Evolutionary conservation across 2,888 invertebrate genomes (phyloP).

Genomic region (Schizaphis graminum): DNA sequence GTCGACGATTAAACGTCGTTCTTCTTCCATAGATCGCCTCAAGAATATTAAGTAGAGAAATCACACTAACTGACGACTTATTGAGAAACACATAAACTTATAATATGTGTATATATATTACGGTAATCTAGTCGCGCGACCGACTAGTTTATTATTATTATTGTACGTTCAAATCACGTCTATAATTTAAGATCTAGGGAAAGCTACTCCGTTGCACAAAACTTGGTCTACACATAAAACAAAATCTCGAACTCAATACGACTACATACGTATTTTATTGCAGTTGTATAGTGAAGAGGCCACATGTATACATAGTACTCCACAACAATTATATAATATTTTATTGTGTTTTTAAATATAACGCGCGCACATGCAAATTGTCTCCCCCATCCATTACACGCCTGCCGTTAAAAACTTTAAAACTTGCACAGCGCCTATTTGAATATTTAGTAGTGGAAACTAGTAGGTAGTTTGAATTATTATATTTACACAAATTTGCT

Average conservation of each 20-base stretch:
- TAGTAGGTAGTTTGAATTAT: not conserved
- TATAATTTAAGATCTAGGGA: not conserved
- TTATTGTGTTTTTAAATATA: not conserved
- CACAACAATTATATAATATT: not conserved
- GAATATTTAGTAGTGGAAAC: not conserved
- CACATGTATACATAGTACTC: not conserved
- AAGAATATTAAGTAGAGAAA: slow-evolving; percentile 46
- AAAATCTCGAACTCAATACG: not conserved
- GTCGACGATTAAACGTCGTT: too few relatives aligned
- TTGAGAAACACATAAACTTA: slow-evolving; percentile 7
- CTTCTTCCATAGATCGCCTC: too few relatives aligned
- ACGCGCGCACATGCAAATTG: not conserved
- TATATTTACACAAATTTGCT: not conserved
- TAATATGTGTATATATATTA: not conserved
- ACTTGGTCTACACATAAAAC: not conserved
- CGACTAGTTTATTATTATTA: slow-evolving; percentile 1
- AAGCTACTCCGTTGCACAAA: not conserved
- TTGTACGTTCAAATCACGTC: slow-evolving; percentile 54
- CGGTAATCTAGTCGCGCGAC: slow-evolving; percentile 7
- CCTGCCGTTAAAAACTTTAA: not conserved
- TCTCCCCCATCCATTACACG: not conserved
- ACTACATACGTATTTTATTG: not conserved
- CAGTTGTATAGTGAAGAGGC: not conserved
- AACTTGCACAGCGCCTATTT: not conserved
- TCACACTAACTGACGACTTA: not conserved